A percentile compares a stretch with the other conserved stretches of the same genome.
Conservation (phyloP, 2,888 invertebrate genomes). For the Drepanosiphum platanoidis region DNA sequence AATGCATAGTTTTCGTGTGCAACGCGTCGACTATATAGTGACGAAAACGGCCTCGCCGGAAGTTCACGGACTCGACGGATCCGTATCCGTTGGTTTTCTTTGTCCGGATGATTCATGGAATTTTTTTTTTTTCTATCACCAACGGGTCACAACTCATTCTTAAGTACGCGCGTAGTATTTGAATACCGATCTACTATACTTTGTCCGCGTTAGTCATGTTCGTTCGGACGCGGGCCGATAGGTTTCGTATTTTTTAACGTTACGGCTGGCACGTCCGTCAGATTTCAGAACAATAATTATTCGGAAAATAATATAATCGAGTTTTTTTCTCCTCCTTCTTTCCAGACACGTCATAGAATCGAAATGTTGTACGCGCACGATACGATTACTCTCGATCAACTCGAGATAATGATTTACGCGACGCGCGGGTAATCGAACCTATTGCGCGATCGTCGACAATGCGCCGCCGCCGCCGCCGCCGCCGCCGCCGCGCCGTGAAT, state of each 20-base stretch:
- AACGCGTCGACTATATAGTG: no score
- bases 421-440: no score
- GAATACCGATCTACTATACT: not conserved
- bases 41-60: not conserved
- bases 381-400: no score
- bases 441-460: no score
- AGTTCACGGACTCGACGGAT: not conserved
- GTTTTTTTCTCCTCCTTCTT: no score
- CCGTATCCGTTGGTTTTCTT: not conserved
- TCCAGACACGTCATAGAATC: not conserved
- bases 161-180: not conserved
- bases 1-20: no score
- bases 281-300: not conserved
- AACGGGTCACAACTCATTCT: slow-evolving; percentile 9
- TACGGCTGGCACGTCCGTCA: not conserved
- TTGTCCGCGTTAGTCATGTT: not conserved
- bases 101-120: not conserved
- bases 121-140: not conserved
- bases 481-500: no score
- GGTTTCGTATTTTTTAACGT: not conserved
- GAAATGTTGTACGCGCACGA: not conserved
- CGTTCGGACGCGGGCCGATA: not conserved
- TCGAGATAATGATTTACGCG: no score
- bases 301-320: not conserved
- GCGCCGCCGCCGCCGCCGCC: no score